Conservation (phyloP, 2,113 vertebrate species). For the Forbesichthys agassizii region DNA sequence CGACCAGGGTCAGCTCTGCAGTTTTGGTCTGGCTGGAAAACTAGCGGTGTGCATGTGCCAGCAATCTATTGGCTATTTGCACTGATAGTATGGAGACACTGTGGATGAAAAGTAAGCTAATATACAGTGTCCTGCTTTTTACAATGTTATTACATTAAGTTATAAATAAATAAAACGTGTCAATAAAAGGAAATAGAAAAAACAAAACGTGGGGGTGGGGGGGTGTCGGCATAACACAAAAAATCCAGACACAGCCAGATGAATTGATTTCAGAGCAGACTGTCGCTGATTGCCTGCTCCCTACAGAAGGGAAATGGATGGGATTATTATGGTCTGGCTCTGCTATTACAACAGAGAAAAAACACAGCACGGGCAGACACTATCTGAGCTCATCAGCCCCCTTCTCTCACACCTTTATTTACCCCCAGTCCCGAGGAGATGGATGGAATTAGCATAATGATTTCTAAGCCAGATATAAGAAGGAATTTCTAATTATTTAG, state of each 20-base stretch:
- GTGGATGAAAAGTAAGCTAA: neutral
- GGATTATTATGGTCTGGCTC: conserved; percentile 72
- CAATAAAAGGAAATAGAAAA: conserved; percentile 22
- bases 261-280: conserved; percentile 39
- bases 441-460: conserved; percentile 79
- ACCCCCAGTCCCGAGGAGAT: conserved; percentile 76
- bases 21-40: conserved; percentile 22
- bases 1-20: conserved; percentile 30
- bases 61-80: neutral
- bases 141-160: conserved; percentile 12
- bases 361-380: conserved; percentile 69
- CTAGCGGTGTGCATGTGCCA: conserved; percentile 16
- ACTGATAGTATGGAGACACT: conserved; percentile 2
- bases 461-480: conserved; percentile 81
- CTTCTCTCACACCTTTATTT: conserved; percentile 81
- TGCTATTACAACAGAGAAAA: conserved; percentile 71
- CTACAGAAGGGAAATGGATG: conserved; percentile 65
- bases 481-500: conserved; percentile 83
- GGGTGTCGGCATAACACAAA: neutral
- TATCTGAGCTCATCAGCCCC: conserved; percentile 74
- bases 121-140: neutral
- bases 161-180: conserved; percentile 34
- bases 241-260: neutral
- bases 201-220: neutral
- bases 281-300: conserved; percentile 58